Evolutionary conservation across 1,140 invertebrate species (phyloP).

Genomic region (Elymnias hypermnestra): DNA sequence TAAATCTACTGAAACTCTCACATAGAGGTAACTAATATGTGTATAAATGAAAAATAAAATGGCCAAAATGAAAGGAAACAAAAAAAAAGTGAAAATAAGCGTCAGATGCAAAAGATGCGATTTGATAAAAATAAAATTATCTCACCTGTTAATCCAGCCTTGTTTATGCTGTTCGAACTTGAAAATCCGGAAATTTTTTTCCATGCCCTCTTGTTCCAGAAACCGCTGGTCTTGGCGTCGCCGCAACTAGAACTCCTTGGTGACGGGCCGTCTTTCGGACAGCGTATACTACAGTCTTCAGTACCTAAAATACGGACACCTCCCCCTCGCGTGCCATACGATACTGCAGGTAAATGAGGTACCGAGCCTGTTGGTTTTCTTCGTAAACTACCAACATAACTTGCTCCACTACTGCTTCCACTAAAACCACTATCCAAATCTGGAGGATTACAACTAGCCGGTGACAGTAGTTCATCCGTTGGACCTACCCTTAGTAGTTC

Average conservation of each 20-base stretch:
- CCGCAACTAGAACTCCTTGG: constrained; percentile 69
- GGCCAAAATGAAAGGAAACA: constrained; percentile 4
- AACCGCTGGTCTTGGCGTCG: constrained; percentile 75
- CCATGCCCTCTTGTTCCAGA: constrained; percentile 86
- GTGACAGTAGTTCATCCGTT: constrained; percentile 83
- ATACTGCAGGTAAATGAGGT: constrained; percentile 71
- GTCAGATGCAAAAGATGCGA: constrained; percentile 1
- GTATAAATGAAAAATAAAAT: constrained; percentile 12
- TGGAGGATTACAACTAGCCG: constrained; percentile 79
- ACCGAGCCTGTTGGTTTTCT: constrained; percentile 74
- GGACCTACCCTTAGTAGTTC: constrained; percentile 82
- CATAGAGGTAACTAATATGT: no score
- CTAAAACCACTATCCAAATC: constrained; percentile 89
- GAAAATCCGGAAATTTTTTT: constrained; percentile 85
- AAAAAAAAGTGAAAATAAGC: constrained; percentile 9
- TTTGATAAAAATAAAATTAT: constrained; percentile 19
- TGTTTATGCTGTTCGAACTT: constrained; percentile 80
- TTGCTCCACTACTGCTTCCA: constrained; percentile 86
- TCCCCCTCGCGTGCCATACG: constrained; percentile 67
- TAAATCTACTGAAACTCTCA: constrained; percentile 6
- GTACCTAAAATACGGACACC: constrained; percentile 60
- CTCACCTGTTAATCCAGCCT: constrained; percentile 79
- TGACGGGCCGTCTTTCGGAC: constrained; percentile 47
- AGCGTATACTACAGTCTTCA: constrained; percentile 54
- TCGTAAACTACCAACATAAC: constrained; percentile 81